Base-by-base conservation (phyloP, 2,113 vertebrate genomes). In the Baryphthengus martii region DNA sequence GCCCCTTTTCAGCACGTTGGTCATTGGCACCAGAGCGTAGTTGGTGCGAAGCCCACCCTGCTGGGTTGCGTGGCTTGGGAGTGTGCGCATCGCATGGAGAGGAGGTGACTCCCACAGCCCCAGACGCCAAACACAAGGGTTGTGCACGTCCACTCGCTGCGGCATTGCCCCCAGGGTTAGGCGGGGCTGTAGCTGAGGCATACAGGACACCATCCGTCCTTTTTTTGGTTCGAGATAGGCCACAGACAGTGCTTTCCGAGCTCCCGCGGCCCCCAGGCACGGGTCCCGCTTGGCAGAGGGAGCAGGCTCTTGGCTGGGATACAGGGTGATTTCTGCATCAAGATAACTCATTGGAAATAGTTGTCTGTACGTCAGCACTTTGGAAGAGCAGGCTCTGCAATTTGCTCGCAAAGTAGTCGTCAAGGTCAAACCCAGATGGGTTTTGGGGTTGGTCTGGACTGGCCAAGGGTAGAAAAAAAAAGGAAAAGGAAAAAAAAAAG, bases 311-410 rank as follows among this genome's bases (percentile, higher is more conserved):
- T 94, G 93, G 93, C 95, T 84, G 82, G 44, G 72, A 42, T 79
- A 88, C 91, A 90, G 89, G 9, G 1, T 8, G 76, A 81, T 68
- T 87, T 86, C 80, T 89, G 39, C 55, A 90, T 71, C 95, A 90
- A 93, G 95, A 91, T 83, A 92, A 85, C 67, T 70, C 78, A 83
- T 77, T 93, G 74, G 88, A 94, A 93, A 83, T 29, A 82, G 82
- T 79, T 94, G 82, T 83, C 92, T 49, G 63, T 85, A 44, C 5
- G 88, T 93, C 92, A 96, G 94, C 93, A 94, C 44, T 94, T 91
- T 21, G 24, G 89, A 63, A 88, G 53, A 73, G 89, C 71, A 83
- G 76, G 58, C 71, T 73, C 58, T 40, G 80, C 4, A 2, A 68
- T 65, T 68, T 2, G 17, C 58, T 83, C 79, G 40, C 61, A 26